phyloP scores from a whole-genome alignment of 2,888 invertebrate species.

The Leptinotarsa peninsularis region DNA sequence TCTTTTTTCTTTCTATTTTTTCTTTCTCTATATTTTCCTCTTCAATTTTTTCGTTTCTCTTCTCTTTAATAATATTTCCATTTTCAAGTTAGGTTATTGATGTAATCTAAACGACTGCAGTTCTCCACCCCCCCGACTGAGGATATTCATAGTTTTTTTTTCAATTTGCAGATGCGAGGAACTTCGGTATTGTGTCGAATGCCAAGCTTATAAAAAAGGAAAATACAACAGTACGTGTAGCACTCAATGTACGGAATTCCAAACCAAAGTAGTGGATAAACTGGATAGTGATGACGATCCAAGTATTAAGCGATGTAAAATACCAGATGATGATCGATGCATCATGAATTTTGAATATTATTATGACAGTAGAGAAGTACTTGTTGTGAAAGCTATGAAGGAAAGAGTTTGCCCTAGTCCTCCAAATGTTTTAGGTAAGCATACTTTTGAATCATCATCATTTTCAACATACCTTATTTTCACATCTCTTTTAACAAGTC shows the following conservation, averaged over 20 bases:
- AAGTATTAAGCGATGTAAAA: constrained; percentile 63
- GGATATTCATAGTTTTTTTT: too few relatives aligned
- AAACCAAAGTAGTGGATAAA: constrained; percentile 60
- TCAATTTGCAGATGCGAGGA: constrained; percentile 70
- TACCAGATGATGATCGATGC: constrained; percentile 65
- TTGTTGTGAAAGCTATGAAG: constrained; percentile 66
- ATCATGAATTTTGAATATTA: constrained; percentile 67
- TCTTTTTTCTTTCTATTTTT: too few relatives aligned
- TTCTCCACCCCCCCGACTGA: too few relatives aligned
- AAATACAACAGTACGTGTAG: constrained; percentile 56
- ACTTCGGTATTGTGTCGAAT: constrained; percentile 78
- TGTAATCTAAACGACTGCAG: too few relatives aligned
- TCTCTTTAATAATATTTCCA: too few relatives aligned
- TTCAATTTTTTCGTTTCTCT: too few relatives aligned
- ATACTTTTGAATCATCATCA: neutral
- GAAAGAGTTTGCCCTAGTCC: constrained; percentile 64
- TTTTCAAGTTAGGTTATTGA: too few relatives aligned
- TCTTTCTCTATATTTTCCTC: too few relatives aligned
- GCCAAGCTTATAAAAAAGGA: constrained; percentile 69
- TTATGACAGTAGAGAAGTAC: constrained; percentile 59
- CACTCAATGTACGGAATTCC: constrained; percentile 57
- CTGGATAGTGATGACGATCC: constrained; percentile 56
- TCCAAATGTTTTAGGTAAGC: constrained; percentile 65
- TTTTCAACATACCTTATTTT: too few relatives aligned
- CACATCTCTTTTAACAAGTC: too few relatives aligned